Percentiles rank a stretch among this genome's conserved stretches.
phyloP scores from a whole-genome alignment of 2,113 vertebrate species.

The Tringa solitaria region DNA sequence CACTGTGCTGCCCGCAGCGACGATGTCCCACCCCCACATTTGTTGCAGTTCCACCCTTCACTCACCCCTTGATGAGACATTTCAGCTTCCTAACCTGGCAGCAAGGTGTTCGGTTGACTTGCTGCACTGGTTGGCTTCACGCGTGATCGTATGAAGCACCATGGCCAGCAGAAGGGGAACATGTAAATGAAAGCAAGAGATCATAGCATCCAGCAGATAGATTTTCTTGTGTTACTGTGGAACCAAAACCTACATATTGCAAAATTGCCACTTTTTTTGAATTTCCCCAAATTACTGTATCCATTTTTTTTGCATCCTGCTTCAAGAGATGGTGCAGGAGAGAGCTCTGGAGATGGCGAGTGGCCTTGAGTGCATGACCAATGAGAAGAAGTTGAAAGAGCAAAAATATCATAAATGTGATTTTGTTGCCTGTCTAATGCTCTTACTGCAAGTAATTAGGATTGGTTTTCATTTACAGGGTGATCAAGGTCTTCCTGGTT shows the following conservation, averaged over 20 bases:
- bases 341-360: background rate
- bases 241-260: background rate
- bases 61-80: background rate
- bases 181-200: background rate
- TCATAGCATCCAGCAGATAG: background rate
- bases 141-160: background rate
- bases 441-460: background rate
- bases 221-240: background rate
- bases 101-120: background rate
- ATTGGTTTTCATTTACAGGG: slow-evolving; percentile 78
- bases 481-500: slow-evolving; percentile 78
- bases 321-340: background rate
- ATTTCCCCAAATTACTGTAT: background rate
- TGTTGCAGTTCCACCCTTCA: background rate
- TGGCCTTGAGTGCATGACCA: background rate
- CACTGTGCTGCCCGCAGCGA: background rate
- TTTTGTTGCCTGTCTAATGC: background rate
- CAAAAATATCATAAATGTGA: background rate
- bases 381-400: background rate
- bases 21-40: too few species aligned
- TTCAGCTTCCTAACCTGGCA: background rate
- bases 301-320: background rate
- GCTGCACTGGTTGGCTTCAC: background rate
- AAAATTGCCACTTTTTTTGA: background rate
- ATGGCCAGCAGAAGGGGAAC: background rate